A percentile compares a stretch with the other conserved stretches of the same genome.
Evolutionary conservation across 1,140 invertebrate genomes (phyloP).

Genomic region (Maconellicoccus hirsutus): DNA sequence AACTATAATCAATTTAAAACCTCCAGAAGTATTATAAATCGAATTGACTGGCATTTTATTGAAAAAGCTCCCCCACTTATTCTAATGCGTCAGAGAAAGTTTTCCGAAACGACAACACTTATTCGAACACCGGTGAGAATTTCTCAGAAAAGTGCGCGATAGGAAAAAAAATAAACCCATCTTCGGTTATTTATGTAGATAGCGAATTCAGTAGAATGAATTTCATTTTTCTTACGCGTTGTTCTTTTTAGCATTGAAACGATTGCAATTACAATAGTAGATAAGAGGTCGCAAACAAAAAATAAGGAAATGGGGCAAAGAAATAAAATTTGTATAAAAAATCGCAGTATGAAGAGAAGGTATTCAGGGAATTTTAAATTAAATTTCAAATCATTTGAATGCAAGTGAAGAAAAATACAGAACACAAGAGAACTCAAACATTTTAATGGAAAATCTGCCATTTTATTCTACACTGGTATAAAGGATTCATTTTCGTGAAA

Average conservation of each 20-base stretch:
- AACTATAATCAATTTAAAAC: not conserved
- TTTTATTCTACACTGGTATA: not conserved
- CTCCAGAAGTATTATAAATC: not conserved
- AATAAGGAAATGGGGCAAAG: slow-evolving; percentile 3
- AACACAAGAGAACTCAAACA: not conserved
- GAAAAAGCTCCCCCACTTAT: not conserved
- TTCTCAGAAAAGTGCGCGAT: not conserved
- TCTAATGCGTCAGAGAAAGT: not conserved
- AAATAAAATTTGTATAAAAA: not conserved
- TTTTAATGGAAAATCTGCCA: not conserved
- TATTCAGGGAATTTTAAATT: not conserved
- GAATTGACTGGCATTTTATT: not conserved
- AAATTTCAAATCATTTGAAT: slow-evolving; percentile 6
- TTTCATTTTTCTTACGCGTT: slow-evolving; percentile 9
- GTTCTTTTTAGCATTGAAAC: not conserved
- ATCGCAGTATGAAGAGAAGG: not conserved
- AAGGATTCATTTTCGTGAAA: too few species aligned
- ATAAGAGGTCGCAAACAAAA: not conserved
- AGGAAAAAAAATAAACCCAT: not conserved
- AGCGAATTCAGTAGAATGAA: not conserved
- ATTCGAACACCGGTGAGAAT: not conserved
- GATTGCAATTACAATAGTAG: not conserved
- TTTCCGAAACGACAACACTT: not conserved
- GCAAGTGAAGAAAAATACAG: not conserved
- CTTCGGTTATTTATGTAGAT: slow-evolving; percentile 9